Evolutionary conservation across 2,888 invertebrate species (phyloP).

Genomic region (Meiosimyza decipiens): DNA sequence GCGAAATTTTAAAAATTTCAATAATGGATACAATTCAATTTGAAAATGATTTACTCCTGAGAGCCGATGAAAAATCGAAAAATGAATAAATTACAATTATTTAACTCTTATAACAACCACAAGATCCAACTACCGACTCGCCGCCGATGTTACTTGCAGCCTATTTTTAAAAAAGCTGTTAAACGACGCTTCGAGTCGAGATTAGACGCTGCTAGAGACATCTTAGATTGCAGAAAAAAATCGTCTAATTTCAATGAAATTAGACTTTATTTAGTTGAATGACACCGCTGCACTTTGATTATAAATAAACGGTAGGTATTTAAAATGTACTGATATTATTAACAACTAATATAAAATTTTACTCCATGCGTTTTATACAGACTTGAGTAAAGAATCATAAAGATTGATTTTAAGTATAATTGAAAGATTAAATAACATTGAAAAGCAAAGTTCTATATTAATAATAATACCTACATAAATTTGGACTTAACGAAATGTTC

Average conservation of each 20-base stretch:
- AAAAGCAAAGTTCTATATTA: too few relatives aligned
- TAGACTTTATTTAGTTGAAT: background rate
- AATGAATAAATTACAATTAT: slow-evolving; percentile 24
- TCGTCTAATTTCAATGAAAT: slow-evolving; percentile 26
- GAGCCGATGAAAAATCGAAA: background rate
- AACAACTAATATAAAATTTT: background rate
- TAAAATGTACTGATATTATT: background rate
- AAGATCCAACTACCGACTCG: background rate
- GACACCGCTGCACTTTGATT: slow-evolving; percentile 13
- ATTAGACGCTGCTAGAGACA: background rate
- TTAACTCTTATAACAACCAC: background rate
- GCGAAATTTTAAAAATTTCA: background rate
- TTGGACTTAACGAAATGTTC: too few relatives aligned
- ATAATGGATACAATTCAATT: slow-evolving; percentile 1
- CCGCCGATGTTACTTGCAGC: slow-evolving; percentile 4
- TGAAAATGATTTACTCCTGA: slow-evolving; percentile 9
- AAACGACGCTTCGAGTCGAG: too few relatives aligned
- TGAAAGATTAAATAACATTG: too few relatives aligned
- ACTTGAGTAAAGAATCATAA: too few relatives aligned
- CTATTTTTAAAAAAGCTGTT: background rate
- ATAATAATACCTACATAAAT: too few relatives aligned
- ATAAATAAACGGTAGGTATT: slow-evolving; percentile 21
- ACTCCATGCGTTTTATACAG: too few relatives aligned
- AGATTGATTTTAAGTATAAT: too few relatives aligned
- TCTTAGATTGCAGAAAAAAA: slow-evolving; percentile 17